phyloP scores from a whole-genome alignment of 2,888 invertebrate species.

The Carabus problematicus region DNA sequence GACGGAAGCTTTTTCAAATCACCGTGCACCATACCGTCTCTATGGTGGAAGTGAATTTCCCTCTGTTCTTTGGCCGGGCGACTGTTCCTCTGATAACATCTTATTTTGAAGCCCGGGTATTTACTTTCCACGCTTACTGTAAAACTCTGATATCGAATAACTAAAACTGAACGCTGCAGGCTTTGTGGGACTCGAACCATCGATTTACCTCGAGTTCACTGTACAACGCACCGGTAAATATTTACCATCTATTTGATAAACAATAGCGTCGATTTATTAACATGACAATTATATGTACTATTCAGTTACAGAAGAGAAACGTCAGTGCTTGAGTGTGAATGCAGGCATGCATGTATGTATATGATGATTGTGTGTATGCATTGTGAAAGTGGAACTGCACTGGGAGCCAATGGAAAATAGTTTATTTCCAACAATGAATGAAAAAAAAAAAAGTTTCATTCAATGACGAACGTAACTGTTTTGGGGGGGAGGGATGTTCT shows the following conservation, averaged over 20 bases:
- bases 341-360: too few species aligned
- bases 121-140: too few species aligned
- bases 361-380: not conserved
- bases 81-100: slow-evolving; percentile 25
- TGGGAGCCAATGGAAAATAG: slow-evolving; percentile 25
- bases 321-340: too few species aligned
- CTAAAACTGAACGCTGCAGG: too few species aligned
- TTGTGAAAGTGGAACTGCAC: slow-evolving; percentile 1
- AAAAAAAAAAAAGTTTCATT: slow-evolving; percentile 20
- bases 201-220: too few species aligned
- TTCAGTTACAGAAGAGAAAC: too few species aligned
- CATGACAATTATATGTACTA: not conserved
- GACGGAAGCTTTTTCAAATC: slow-evolving; percentile 28
- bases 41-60: not conserved
- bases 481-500: not conserved
- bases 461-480: slow-evolving; percentile 24
- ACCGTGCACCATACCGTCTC: slow-evolving; percentile 19
- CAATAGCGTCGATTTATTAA: slow-evolving; percentile 25
- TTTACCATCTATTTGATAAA: slow-evolving; percentile 11
- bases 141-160: too few species aligned
- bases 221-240: too few species aligned
- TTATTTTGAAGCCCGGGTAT: slow-evolving; percentile 1
- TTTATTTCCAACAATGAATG: slow-evolving; percentile 26
- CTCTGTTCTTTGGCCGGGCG: not conserved
- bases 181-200: too few species aligned